Percentiles rank a stretch among this genome's conserved stretches.
phyloP scores from a whole-genome alignment of 2,797 vertebrate genomes.

The Neosilurus mollespiculum region DNA sequence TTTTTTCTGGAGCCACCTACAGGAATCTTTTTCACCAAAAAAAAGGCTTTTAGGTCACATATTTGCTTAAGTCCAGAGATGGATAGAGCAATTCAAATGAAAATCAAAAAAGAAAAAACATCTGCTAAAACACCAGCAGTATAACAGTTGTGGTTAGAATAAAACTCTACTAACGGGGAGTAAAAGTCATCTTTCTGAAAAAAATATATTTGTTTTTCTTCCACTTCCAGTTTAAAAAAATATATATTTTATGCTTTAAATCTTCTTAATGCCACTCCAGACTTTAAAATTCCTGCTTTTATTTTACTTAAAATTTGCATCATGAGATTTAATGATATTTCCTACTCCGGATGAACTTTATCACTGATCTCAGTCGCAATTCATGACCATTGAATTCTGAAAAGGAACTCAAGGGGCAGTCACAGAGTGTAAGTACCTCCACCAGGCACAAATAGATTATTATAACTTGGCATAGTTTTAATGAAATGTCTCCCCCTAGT shows the following conservation, averaged over 20 bases:
- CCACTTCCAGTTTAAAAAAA: neutral
- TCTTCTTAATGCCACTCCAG: neutral
- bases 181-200: neutral
- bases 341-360: neutral
- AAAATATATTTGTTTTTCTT: neutral
- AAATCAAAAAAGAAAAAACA: constrained; percentile 2
- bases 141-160: neutral
- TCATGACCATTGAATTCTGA: neutral
- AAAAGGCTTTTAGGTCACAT: neutral
- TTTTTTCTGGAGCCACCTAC: neutral
- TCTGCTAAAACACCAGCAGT: neutral
- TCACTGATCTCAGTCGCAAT: neutral
- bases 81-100: neutral
- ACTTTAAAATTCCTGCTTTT: neutral
- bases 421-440: too few relatives aligned
- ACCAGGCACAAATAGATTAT: too few relatives aligned
- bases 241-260: too few relatives aligned
- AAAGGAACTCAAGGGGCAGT: too few relatives aligned
- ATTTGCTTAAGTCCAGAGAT: neutral
- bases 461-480: too few relatives aligned
- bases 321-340: neutral
- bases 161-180: neutral
- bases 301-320: neutral
- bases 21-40: neutral
- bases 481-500: too few relatives aligned